Evolutionary conservation across 2,888 invertebrate genomes (phyloP), one percentile per base, ranked within the genome.

Genomic region (Acronicta leporina): DNA sequence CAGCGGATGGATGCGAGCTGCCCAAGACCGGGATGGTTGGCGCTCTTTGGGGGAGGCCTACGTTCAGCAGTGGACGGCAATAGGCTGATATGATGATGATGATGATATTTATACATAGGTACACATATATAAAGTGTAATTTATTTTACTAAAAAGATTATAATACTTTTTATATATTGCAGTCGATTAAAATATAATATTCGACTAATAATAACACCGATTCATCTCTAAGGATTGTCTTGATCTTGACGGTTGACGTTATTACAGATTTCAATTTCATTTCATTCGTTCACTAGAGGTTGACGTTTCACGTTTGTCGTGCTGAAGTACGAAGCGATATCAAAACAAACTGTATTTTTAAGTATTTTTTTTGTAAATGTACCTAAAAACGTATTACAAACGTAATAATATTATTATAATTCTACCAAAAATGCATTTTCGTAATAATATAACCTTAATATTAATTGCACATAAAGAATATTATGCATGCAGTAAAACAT

Each of bases 241-340:
- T 11, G 7, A 51, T 51, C 62, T 45, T 51, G 64, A 51, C 61
- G n/a, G 52, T 49, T 25, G 15, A 14, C 45, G 30, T 15, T 46
- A 30, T 27, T 9, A 7, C 38, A 20, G 20, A n/a, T n/a, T n/a
- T n/a, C n/a, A n/a, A n/a, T n/a, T n/a, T n/a, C n/a, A n/a, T n/a
- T n/a, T n/a, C n/a, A n/a, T n/a, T n/a, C n/a, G n/a, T 20, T 20
- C 4, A 20, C 20, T 20, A 3, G 20, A 20, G 1, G 6, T 38
- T 38, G 33, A 38, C 38, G 11, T 40, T 47, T 64, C 69, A 68
- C 69, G 40, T 63, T 41, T 46, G 10, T n/a, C 27, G 27, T 20
- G 16, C 10, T 40, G 33, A 1, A 33, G 6, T 41, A 20, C 38
- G 5, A n/a, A 15, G n/a, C 11, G 11, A 33, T 33, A 30, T 6